Evolutionary conservation across 2,888 invertebrate genomes (phyloP).

Genomic region (Drosophila nigritarsus): DNA sequence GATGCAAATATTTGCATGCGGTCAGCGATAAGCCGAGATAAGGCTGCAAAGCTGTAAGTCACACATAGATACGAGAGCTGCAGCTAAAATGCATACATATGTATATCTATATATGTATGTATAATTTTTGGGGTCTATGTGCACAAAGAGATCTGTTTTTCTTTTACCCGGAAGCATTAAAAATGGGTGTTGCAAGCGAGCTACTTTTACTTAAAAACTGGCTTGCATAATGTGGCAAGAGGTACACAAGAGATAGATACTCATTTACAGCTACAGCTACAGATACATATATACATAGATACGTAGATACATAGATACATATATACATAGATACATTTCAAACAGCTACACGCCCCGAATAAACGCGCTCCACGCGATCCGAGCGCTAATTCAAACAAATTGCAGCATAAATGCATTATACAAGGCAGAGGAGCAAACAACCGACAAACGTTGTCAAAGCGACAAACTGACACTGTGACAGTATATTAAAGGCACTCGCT

Average conservation of each 20-base stretch:
- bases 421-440: conserved; percentile 65
- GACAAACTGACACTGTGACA: conserved; percentile 62
- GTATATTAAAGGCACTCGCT: conserved; percentile 49
- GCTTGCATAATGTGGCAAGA: conserved; percentile 55
- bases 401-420: conserved; percentile 78
- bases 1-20: conserved; percentile 72
- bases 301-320: conserved; percentile 3
- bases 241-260: conserved; percentile 14
- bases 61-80: conserved; percentile 1
- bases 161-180: conserved; percentile 68
- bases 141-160: conserved; percentile 27
- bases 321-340: conserved; percentile 2
- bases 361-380: conserved; percentile 18
- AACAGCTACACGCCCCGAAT: conserved; percentile 12
- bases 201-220: conserved; percentile 69
- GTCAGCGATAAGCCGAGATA: conserved; percentile 60
- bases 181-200: conserved; percentile 57
- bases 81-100: conserved; percentile 29
- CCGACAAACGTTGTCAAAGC: conserved; percentile 22
- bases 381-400: conserved; percentile 79
- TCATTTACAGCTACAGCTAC: conserved; percentile 6
- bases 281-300: conserved; percentile 10
- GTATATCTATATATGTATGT: neutral
- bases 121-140: conserved; percentile 12
- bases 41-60: conserved; percentile 27